Base-by-base conservation (phyloP, 37 sponge, comb jelly and placozoan species). In the Spongilla lacustris region DNA sequence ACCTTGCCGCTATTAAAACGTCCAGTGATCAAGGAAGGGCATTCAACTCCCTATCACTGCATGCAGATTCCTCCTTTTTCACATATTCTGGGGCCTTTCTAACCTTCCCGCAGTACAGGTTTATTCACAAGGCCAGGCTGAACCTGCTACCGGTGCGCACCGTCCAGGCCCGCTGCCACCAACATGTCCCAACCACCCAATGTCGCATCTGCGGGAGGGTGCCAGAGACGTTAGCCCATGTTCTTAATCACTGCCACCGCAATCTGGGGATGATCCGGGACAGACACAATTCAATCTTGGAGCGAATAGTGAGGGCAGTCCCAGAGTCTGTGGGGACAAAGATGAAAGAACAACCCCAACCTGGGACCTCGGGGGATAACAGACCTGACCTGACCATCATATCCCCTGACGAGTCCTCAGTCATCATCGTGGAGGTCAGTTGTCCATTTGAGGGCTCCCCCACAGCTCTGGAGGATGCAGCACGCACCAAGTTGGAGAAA, bases 1-100 rank as follows among this genome's bases (percentile, higher is more conserved):
- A n/a, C n/a, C n/a, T n/a, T n/a, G n/a, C n/a, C n/a, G n/a, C n/a
- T n/a, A n/a, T n/a, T n/a, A n/a, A n/a, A n/a, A n/a, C n/a, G n/a
- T n/a, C n/a, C 5, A 0, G 4, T 32, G 91, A 90, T 33, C 91
- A 90, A 49, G 91, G 81, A 0, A 50, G 73, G 17, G 24, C 77
- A 13, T 73, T 84, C 77, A 8, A 28, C 50, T 13, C 30, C 11
- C 0, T 37, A 80, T 67, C 82, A n/a, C n/a, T n/a, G n/a, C n/a
- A n/a, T n/a, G n/a, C 91, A 3, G 46, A 50, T 49, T 37, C 71
- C 22, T 80, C 50, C 78, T 50, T 36, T 22, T 90, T 85, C 81
- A 79, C 85, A 14, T 28, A 29, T 11, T 25, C 38, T 3, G 85
- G 91, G 1, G 30, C 68, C 37, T 81, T 74, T 66, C 24, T 50